Evolutionary conservation across 2,888 invertebrate species (phyloP).

Genomic region (Calliphora vomitoria): DNA sequence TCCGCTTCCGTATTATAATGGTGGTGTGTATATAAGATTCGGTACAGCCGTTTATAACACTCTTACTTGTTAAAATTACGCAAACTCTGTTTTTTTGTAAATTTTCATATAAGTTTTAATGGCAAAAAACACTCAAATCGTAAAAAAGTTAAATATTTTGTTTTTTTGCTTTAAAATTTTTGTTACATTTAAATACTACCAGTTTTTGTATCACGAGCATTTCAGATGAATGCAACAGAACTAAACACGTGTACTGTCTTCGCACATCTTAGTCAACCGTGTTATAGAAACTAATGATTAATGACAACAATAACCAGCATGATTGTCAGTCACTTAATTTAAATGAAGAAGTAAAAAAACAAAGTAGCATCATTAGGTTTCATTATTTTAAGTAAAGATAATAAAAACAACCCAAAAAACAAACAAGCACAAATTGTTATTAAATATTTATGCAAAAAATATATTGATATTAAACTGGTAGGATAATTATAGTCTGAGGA

Average conservation of each 20-base stretch:
- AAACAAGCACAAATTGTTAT: neutral
- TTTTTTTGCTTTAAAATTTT: neutral
- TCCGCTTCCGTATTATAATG: too few species aligned
- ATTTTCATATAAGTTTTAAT: neutral
- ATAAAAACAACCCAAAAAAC: neutral
- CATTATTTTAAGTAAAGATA: neutral
- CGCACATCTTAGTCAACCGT: too few species aligned
- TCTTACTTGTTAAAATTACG: too few species aligned
- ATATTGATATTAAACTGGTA: neutral
- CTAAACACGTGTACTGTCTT: too few species aligned
- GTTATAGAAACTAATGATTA: neutral
- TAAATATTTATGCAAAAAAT: conserved; percentile 7
- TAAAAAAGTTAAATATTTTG: conserved; percentile 6
- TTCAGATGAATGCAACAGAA: too few species aligned
- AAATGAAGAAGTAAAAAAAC: conserved; percentile 6
- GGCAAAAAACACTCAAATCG: conserved; percentile 30
- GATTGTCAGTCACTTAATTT: conserved; percentile 39
- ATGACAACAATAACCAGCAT: conserved; percentile 19
- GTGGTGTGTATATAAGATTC: too few species aligned
- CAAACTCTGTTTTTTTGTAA: neutral
- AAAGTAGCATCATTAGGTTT: neutral
- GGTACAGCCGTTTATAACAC: too few species aligned
- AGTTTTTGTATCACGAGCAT: too few species aligned
- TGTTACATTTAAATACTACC: neutral
- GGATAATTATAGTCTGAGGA: neutral